Base-by-base conservation (phyloP, 1,140 invertebrate genomes). In the Pseudomyrmex concolor region DNA sequence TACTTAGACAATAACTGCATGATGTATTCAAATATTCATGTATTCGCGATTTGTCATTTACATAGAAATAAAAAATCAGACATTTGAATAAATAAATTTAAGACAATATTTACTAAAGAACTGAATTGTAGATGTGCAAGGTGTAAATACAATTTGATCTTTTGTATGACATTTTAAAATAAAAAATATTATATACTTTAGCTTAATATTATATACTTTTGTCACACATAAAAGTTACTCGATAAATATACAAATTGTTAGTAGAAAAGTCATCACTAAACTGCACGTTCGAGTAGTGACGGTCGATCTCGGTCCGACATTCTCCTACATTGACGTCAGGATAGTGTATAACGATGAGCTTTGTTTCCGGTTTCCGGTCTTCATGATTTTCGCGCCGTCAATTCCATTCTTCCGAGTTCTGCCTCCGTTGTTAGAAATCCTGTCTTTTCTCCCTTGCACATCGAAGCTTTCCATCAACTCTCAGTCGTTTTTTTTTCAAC, bases 381-480 rank as follows among this genome's bases (percentile, higher is more conserved):
- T 89, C 87, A 86, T 90, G 87, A 92, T 89, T 92, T 91, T 92
- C 89, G 89, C 89, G 73, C 88, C 89, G 89, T 91, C 90, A 89
- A 91, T 57, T 90, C 91, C 83, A 91, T 92, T 92, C 91, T 92
- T 91, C 76, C 76, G 34, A n/a, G 45, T 25, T 80, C 63, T 80
- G 59, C 48, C 43, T 82, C 48, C 59, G 50, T 82, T 64, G 60
- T 63, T 66, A 66, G 48, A 34, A 34, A 34, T 10, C 34, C 13
- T 17, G 10, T 59, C 63, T 13, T 34, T 57, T 25, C 51, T 45
- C 22, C 51, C 10, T 54, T 63, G 43, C 43, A 25, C 12, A 48
- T 77, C 22, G 19, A 15, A 60, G 62, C 1, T 66, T 2, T 63
- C 10, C 73, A 19, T 54, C 84, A 17, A 51, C 25, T 84, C 55